phyloP scores from a whole-genome alignment of 2,797 vertebrate genomes.

The Heteromormyrus szaboi region DNA sequence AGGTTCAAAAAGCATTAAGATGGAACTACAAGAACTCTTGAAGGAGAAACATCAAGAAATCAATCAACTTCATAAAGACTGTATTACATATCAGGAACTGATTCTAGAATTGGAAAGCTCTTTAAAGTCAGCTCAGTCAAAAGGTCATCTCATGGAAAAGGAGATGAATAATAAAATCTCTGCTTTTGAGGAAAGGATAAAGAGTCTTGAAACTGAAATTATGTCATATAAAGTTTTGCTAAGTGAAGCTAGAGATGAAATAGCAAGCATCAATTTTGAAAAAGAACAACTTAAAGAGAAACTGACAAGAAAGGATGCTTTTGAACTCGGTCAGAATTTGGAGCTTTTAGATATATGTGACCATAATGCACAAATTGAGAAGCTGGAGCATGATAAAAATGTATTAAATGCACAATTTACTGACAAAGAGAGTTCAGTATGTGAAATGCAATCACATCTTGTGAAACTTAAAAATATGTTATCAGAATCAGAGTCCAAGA shows the following conservation, averaged over 20 bases:
- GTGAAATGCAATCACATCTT: slow-evolving; percentile 52
- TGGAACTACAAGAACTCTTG: slow-evolving; percentile 76
- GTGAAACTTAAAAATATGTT: slow-evolving; percentile 53
- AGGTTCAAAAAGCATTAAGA: slow-evolving; percentile 69
- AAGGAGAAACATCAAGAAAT: slow-evolving; percentile 83
- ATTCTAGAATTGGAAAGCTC: slow-evolving; percentile 72
- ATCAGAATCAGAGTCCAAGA: slow-evolving; percentile 54
- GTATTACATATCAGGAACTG: slow-evolving; percentile 75
- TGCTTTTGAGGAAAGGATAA: slow-evolving; percentile 42
- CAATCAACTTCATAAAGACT: slow-evolving; percentile 77
- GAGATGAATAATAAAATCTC: slow-evolving; percentile 55
- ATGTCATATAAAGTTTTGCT: slow-evolving; percentile 44
- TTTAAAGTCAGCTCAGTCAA: slow-evolving; percentile 56
- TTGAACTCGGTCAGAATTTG: slow-evolving; percentile 50
- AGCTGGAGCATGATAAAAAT: slow-evolving; percentile 58
- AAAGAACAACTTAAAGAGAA: slow-evolving; percentile 54
- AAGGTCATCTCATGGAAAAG: slow-evolving; percentile 52
- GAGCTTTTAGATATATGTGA: slow-evolving; percentile 54
- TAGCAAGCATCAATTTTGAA: slow-evolving; percentile 49
- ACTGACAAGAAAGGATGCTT: slow-evolving; percentile 39
- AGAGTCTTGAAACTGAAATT: slow-evolving; percentile 50
- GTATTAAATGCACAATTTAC: slow-evolving; percentile 51
- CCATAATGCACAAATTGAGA: slow-evolving; percentile 52
- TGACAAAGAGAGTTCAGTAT: slow-evolving; percentile 50
- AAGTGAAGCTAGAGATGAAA: slow-evolving; percentile 50